Base-by-base conservation (phyloP, 2,888 invertebrate genomes). In the Cheilosia soror region DNA sequence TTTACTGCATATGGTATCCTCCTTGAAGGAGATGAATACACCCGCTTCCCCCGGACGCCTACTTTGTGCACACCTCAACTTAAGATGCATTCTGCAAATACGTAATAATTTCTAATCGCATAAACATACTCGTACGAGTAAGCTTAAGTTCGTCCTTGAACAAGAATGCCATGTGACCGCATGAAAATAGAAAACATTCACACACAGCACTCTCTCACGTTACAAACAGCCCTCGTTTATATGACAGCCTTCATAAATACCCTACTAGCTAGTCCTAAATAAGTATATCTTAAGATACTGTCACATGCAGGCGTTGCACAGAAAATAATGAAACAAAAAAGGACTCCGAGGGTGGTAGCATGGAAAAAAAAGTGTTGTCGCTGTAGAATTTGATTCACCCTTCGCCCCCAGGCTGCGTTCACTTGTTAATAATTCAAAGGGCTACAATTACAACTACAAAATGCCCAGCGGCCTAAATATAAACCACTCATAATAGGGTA, bases 401-500 rank as follows among this genome's bases (percentile, higher is more conserved):
- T 55, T 69, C 72, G 73, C 57, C 72, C 62, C 57, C 15, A 37
- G 55, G 62, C 42, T 76, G 76, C 76, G 76, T 76, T 65, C 73
- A 68, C 65, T 69, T 75, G 37, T 72, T 78, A 68, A 73, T 68
- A 68, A 75, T 65, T 53, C 33, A 60, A 75, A 55, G 47, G 78
- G 49, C 58, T 33, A 53, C 47, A 63, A 47, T 62, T 66, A 65
- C 73, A 68, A n/a, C n/a, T 37, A 33, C 11, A 78, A 78, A 73
- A 72, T 55, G 69, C 73, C 69, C 66, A 76, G 42, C 65, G 62
- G 47, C 72, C 76, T 58, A 77, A 85, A 85, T 81, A 76, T 66
- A 85, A 62, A 57, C 55, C 68, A 62, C 76, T 77, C 51, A 25
- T 31, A 72, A 66, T 66, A 29, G 55, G 55, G 65, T 51, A 55